These are phyloP conservation scores for Neopelma chrysocephalum DNA, from an alignment of 2,797 vertebrate genomes.

Conservation along the genomic window DNA sequence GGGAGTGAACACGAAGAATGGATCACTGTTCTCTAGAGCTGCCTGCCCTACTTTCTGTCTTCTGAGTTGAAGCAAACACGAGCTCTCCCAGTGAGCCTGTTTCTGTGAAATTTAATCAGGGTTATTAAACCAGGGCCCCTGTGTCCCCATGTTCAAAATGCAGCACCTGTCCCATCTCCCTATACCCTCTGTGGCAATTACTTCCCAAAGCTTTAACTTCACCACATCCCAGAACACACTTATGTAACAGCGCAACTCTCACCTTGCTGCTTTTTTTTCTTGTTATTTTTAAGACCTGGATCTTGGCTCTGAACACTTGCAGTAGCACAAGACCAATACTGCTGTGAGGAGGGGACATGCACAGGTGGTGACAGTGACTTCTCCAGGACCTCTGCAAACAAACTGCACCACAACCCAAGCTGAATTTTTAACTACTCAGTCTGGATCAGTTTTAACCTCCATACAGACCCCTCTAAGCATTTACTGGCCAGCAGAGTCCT, in stretches of 20 bases:
- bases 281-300: not conserved
- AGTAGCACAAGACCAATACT: not conserved
- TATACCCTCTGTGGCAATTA: not conserved
- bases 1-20: not conserved
- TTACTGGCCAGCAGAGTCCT: not conserved
- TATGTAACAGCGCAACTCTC: rapidly evolving
- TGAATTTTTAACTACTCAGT: not conserved
- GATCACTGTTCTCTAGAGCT: not conserved
- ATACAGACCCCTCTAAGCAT: not conserved
- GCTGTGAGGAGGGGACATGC: not conserved
- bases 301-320: not conserved
- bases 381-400: not conserved
- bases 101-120: not conserved
- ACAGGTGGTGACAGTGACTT: not conserved
- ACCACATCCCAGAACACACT: not conserved
- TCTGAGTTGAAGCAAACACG: not conserved
- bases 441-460: not conserved
- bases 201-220: not conserved
- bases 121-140: not conserved
- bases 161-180: not conserved
- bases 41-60: not conserved
- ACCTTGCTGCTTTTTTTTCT: not conserved
- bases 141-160: not conserved
- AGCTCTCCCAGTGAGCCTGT: not conserved
- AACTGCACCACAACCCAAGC: not conserved